Evolutionary conservation across 2,888 invertebrate species (phyloP).

Genomic region (Aphodius sticticus): DNA sequence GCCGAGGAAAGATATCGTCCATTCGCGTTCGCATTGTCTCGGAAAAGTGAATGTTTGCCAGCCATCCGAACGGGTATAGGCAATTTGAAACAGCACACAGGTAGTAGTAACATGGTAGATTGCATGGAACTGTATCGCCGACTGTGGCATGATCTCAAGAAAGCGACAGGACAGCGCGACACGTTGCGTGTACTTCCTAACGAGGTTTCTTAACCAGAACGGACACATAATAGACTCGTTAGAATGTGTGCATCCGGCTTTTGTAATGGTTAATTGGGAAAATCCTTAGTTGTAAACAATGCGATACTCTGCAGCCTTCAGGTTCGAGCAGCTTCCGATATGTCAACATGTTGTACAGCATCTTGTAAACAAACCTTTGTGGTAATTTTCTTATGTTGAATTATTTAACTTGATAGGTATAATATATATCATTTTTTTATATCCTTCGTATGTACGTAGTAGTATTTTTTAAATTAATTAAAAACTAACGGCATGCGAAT

Average conservation of each 20-base stretch:
- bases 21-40: neutral
- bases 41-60: neutral
- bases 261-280: neutral
- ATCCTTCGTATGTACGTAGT: too few species aligned
- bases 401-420: too few species aligned
- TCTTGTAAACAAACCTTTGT: neutral
- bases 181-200: neutral
- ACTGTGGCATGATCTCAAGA: neutral
- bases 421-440: too few species aligned
- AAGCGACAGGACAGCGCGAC: neutral
- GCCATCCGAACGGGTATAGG: neutral
- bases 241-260: neutral
- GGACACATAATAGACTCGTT: neutral
- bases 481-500: too few species aligned
- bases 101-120: neutral
- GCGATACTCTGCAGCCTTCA: neutral
- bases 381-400: too few species aligned
- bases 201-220: neutral
- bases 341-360: neutral
- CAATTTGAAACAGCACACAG: neutral
- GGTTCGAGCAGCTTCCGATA: neutral
- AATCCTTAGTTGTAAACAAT: neutral
- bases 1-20: neutral
- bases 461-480: too few species aligned
- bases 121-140: neutral